These are phyloP conservation scores for Hermaeophaga mercurialis DNA, from an alignment of 2,888 invertebrate genomes.

Conservation along the genomic window DNA sequence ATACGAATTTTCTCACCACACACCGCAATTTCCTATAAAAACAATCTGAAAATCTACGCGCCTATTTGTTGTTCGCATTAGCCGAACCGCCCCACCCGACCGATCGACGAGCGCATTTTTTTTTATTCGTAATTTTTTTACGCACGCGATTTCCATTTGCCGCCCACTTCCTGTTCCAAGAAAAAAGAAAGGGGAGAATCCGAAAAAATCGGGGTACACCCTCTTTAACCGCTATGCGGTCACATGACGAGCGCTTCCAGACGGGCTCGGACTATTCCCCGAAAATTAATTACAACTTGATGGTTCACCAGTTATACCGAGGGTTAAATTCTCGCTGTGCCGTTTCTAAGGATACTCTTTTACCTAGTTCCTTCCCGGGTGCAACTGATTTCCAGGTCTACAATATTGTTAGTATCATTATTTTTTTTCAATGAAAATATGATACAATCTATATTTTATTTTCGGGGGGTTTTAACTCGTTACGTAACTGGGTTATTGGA, in stretches of 20 bases:
- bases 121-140: slow-evolving; percentile 55
- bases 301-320: slow-evolving; percentile 19
- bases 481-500: too few relatives aligned
- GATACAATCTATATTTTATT: too few relatives aligned
- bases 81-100: slow-evolving; percentile 50
- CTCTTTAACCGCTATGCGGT: slow-evolving; percentile 39
- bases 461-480: too few relatives aligned
- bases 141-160: slow-evolving; percentile 52
- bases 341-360: too few relatives aligned
- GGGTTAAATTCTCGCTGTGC: background rate
- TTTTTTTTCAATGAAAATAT: too few relatives aligned
- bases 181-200: slow-evolving; percentile 34
- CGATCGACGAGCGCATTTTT: slow-evolving; percentile 49
- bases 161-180: slow-evolving; percentile 50
- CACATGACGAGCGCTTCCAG: slow-evolving; percentile 31
- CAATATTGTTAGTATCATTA: too few relatives aligned
- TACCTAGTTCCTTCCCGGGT: too few relatives aligned
- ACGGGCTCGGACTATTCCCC: slow-evolving; percentile 26
- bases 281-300: slow-evolving; percentile 30
- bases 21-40: slow-evolving; percentile 34
- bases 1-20: slow-evolving; percentile 36
- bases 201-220: slow-evolving; percentile 38
- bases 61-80: slow-evolving; percentile 49
- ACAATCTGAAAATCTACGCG: slow-evolving; percentile 45
- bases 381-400: too few relatives aligned